Evolutionary conservation across 1,140 invertebrate genomes (phyloP).

Genomic region (Chlorops oryzae): DNA sequence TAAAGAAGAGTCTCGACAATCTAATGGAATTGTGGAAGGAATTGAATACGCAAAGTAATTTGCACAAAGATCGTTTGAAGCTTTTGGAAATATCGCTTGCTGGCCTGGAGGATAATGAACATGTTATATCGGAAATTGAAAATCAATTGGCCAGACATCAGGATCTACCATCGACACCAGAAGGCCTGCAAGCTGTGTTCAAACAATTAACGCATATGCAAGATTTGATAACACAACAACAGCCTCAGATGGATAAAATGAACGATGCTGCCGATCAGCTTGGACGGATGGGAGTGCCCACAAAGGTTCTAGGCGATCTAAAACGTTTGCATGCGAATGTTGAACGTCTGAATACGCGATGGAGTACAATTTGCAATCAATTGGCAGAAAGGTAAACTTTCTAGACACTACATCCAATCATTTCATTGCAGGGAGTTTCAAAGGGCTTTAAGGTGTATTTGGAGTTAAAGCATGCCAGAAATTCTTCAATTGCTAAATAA

Average conservation of each 20-base stretch:
- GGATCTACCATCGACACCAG: conserved; percentile 75
- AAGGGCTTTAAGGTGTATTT: no score
- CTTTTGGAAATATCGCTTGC: conserved; percentile 83
- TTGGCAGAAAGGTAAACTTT: conserved; percentile 74
- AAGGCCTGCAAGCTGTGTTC: conserved; percentile 61
- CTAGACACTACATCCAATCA: not conserved
- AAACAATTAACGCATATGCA: conserved; percentile 57
- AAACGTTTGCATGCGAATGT: conserved; percentile 92
- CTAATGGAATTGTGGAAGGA: conserved; percentile 85
- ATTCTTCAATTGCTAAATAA: no score
- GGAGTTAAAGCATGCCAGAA: no score
- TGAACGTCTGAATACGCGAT: conserved; percentile 75
- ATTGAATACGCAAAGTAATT: conserved; percentile 43
- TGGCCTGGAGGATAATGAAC: conserved; percentile 82
- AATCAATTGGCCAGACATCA: conserved; percentile 79
- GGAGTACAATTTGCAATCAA: conserved; percentile 87
- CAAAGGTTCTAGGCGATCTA: conserved; percentile 69
- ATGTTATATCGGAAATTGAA: conserved; percentile 86
- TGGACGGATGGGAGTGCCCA: conserved; percentile 65
- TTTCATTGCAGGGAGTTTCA: no score
- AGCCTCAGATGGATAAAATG: conserved; percentile 81
- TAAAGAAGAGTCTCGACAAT: conserved; percentile 83
- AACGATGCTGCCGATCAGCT: conserved; percentile 84
- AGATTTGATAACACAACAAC: conserved; percentile 74
- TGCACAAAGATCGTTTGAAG: conserved; percentile 61